Conservation (phyloP, 2,797 vertebrate genomes). For the Leucoraja ocellata region DNA sequence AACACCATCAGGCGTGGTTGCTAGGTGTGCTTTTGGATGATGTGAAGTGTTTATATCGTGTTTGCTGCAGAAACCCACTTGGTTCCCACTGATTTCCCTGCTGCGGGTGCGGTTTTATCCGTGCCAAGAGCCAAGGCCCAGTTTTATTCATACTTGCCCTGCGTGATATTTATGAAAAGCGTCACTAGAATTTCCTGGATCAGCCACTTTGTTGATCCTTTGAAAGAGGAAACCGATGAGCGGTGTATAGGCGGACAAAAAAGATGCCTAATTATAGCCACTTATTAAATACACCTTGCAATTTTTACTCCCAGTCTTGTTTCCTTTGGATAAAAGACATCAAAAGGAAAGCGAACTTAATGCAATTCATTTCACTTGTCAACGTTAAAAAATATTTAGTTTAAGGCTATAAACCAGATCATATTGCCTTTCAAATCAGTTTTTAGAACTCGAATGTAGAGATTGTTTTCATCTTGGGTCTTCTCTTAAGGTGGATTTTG, state of each 20-base stretch:
- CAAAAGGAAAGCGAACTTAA: neutral
- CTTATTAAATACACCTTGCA: neutral
- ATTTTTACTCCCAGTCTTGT: neutral
- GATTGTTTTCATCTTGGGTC: neutral
- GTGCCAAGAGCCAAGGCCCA: constrained; percentile 9
- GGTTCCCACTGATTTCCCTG: neutral
- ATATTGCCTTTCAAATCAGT: neutral
- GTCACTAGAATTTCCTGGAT: neutral
- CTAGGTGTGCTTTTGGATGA: neutral
- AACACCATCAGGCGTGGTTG: neutral
- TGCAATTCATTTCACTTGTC: neutral
- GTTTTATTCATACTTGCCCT: neutral
- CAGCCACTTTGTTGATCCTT: neutral
- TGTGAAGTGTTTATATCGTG: neutral
- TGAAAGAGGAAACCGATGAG: neutral
- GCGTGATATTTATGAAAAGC: neutral
- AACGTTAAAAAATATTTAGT: neutral
- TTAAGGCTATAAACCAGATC: neutral
- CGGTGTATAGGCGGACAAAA: neutral
- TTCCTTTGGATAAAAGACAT: neutral
- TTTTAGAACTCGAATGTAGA: neutral
- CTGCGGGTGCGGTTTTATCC: neutral
- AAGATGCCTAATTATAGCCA: neutral
- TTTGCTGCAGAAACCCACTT: neutral
- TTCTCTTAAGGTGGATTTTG: neutral